Evolutionary conservation across 1,140 invertebrate species (phyloP).

Genomic region (Neodiprion pinetum): DNA sequence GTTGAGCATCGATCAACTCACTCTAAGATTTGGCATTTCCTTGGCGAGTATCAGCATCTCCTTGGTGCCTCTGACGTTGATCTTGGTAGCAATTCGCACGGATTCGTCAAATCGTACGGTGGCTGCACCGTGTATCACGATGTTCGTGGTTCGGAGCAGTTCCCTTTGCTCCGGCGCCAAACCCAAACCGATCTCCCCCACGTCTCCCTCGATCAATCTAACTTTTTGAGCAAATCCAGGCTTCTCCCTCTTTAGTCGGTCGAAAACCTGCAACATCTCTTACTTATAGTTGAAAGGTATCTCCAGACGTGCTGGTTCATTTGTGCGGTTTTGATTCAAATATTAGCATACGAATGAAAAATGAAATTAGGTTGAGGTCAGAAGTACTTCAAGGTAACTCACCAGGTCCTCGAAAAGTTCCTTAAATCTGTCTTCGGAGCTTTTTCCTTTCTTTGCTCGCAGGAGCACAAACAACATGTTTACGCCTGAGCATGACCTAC

Average conservation of each 20-base stretch:
- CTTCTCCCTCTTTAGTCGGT: constrained; percentile 54
- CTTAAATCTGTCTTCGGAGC: constrained; percentile 63
- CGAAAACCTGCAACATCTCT: constrained; percentile 58
- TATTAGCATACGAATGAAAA: no score
- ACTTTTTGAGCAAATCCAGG: constrained; percentile 63
- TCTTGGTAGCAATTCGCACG: constrained; percentile 68
- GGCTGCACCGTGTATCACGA: constrained; percentile 90
- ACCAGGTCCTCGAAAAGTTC: constrained; percentile 66
- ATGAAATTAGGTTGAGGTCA: no score
- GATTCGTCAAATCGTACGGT: constrained; percentile 89
- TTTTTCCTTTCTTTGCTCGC: constrained; percentile 74
- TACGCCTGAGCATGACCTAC: constrained; percentile 72
- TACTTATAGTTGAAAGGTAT: no score
- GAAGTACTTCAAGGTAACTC: constrained; percentile 37
- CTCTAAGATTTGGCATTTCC: constrained; percentile 72
- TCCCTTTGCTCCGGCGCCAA: constrained; percentile 62
- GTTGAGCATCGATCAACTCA: constrained; percentile 40
- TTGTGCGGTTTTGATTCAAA: no score
- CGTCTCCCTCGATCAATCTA: constrained; percentile 69
- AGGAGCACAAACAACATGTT: constrained; percentile 73
- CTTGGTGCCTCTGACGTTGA: constrained; percentile 70
- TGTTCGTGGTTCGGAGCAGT: constrained; percentile 59
- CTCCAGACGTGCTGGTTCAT: no score
- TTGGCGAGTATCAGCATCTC: constrained; percentile 67
- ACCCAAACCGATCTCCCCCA: constrained; percentile 64